Conservation (phyloP, 1,140 invertebrate species). For the Chrysomallon squamiferum region DNA sequence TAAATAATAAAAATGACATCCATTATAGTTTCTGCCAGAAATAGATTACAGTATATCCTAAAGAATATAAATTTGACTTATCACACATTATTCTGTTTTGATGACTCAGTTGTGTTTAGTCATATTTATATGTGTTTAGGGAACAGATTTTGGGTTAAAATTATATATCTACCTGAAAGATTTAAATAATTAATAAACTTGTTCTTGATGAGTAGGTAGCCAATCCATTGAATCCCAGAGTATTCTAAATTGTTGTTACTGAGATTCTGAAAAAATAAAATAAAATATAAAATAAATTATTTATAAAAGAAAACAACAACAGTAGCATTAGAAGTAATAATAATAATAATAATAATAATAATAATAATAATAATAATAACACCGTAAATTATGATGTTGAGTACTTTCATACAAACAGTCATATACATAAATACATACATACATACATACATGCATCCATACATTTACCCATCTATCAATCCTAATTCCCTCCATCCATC, state of each 20-base stretch:
- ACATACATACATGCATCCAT: background rate
- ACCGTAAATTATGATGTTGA: background rate
- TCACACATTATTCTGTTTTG: too few relatives aligned
- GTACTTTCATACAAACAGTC: background rate
- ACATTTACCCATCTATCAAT: too few relatives aligned
- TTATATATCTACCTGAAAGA: conserved; percentile 1
- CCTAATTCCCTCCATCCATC: too few relatives aligned
- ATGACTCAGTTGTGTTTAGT: too few relatives aligned
- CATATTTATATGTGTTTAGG: too few relatives aligned
- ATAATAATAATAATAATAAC: background rate
- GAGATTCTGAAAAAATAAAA: background rate
- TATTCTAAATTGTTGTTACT: background rate
- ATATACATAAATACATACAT: background rate
- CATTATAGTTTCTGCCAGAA: too few relatives aligned
- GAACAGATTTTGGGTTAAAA: too few relatives aligned
- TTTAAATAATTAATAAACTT: background rate
- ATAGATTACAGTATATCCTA: too few relatives aligned
- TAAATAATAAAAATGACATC: too few relatives aligned
- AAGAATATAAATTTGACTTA: too few relatives aligned
- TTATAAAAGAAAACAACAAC: background rate
- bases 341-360: background rate
- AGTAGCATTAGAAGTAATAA: background rate
- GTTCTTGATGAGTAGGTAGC: background rate
- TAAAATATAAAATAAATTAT: background rate
- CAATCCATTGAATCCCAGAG: background rate